Percentiles rank a stretch among this genome's conserved stretches.
phyloP scores from a whole-genome alignment of 2,888 invertebrate genomes.

The Oxyteleia sp. region DNA sequence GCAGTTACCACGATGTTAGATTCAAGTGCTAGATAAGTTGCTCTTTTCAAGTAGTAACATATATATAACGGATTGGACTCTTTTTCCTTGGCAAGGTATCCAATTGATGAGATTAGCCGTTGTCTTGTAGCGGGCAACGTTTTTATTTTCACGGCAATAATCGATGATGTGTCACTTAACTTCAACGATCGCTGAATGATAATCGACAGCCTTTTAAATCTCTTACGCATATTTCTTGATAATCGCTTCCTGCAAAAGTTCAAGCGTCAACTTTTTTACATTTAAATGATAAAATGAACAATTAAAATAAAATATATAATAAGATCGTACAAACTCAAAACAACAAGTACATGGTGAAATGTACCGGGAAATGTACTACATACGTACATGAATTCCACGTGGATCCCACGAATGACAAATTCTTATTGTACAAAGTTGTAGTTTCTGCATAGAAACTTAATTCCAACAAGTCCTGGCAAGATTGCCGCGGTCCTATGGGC shows the following conservation, averaged over 20 bases:
- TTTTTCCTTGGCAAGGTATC: constrained; percentile 68
- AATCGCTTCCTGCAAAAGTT: constrained; percentile 46
- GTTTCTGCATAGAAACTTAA: too few relatives aligned
- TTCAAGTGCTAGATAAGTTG: constrained; percentile 68
- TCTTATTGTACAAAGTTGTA: too few relatives aligned
- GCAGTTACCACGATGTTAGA: constrained; percentile 70
- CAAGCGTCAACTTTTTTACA: too few relatives aligned
- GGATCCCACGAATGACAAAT: too few relatives aligned
- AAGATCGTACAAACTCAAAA: too few relatives aligned
- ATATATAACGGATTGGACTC: constrained; percentile 68
- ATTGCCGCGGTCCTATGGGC: too few relatives aligned
- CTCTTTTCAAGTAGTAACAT: constrained; percentile 68
- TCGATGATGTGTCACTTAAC: constrained; percentile 55
- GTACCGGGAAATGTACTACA: too few relatives aligned
- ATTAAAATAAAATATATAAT: not conserved
- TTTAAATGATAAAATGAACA: too few relatives aligned
- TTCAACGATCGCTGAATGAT: constrained; percentile 41
- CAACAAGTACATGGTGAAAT: too few relatives aligned
- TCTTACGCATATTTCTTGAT: constrained; percentile 12
- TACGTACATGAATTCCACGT: too few relatives aligned
- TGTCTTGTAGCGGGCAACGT: constrained; percentile 45
- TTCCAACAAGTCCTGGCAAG: too few relatives aligned
- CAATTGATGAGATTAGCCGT: constrained; percentile 54
- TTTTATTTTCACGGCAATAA: constrained; percentile 60
- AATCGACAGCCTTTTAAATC: constrained; percentile 33